Evolutionary conservation across 2,888 invertebrate species (phyloP).

Genomic region (Lochmaea capreae): DNA sequence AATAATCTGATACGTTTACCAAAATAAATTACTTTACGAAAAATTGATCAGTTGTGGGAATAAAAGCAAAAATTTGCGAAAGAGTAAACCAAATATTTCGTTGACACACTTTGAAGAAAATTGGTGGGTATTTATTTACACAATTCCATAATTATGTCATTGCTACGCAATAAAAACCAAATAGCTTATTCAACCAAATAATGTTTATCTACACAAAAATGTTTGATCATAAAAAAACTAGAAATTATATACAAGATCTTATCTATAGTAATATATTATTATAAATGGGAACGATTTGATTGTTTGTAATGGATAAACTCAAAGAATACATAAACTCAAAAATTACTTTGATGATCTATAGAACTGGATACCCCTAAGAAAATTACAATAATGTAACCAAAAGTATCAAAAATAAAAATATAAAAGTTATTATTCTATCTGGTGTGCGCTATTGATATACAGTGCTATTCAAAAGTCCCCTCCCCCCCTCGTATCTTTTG

Average conservation of each 20-base stretch:
- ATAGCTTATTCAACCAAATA: background rate
- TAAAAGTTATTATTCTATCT: too few relatives aligned
- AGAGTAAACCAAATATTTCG: background rate
- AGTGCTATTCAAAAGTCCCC: too few relatives aligned
- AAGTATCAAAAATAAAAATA: too few relatives aligned
- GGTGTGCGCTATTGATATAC: too few relatives aligned
- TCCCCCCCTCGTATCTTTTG: too few relatives aligned
- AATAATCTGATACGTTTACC: background rate
- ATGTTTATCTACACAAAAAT: background rate
- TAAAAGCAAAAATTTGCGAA: background rate
- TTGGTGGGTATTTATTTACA: background rate
- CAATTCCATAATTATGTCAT: conserved; percentile 5
- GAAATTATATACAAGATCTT: background rate
- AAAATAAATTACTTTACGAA: background rate
- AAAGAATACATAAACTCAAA: too few relatives aligned
- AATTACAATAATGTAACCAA: too few relatives aligned
- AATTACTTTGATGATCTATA: too few relatives aligned
- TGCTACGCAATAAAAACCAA: background rate
- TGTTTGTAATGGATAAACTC: too few relatives aligned
- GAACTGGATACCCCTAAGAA: too few relatives aligned
- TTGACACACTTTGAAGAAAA: background rate
- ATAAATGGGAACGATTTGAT: too few relatives aligned
- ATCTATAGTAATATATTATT: background rate
- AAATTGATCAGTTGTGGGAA: background rate
- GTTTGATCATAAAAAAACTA: background rate